A percentile compares a stretch with the other conserved stretches of the same genome.
Conservation (phyloP, 2,888 invertebrate species). For the Teleogryllus oceanicus region DNA sequence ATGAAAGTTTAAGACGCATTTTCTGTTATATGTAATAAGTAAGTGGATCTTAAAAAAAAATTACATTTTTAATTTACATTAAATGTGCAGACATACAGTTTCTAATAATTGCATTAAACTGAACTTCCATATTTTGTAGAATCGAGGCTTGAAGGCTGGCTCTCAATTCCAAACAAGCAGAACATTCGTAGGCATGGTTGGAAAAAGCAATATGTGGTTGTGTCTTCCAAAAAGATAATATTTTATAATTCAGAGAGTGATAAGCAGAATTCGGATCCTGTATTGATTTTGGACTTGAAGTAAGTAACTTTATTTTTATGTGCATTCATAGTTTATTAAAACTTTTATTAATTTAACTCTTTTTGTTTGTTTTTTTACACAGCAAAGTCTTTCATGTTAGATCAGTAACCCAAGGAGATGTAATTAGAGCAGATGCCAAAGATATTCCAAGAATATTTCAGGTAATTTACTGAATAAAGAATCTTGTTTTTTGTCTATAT, state of each 20-base stretch:
- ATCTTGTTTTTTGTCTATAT: neutral
- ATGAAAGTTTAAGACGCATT: no score
- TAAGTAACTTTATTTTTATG: conserved; percentile 48
- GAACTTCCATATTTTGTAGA: conserved; percentile 39
- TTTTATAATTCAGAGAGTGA: conserved; percentile 94
- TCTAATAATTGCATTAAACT: no score
- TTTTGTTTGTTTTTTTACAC: conserved; percentile 41
- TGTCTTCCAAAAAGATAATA: conserved; percentile 93
- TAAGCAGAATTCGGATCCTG: conserved; percentile 91
- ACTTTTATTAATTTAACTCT: neutral
- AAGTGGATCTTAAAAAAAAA: no score
- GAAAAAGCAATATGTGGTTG: conserved; percentile 96
- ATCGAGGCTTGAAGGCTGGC: conserved; percentile 83
- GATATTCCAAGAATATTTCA: conserved; percentile 98
- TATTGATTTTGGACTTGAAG: conserved; percentile 93
- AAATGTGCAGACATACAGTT: no score
- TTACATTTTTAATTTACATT: no score
- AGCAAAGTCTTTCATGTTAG: conserved; percentile 99
- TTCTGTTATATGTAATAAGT: no score
- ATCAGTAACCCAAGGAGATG: conserved; percentile 97
- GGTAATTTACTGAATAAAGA: conserved; percentile 46
- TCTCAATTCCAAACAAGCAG: conserved; percentile 91
- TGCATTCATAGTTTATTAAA: neutral
- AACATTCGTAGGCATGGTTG: conserved; percentile 94
- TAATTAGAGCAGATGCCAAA: conserved; percentile 96